Evolutionary conservation across 2,797 vertebrate species (phyloP).

Genomic region (Manis crassicaudata): DNA sequence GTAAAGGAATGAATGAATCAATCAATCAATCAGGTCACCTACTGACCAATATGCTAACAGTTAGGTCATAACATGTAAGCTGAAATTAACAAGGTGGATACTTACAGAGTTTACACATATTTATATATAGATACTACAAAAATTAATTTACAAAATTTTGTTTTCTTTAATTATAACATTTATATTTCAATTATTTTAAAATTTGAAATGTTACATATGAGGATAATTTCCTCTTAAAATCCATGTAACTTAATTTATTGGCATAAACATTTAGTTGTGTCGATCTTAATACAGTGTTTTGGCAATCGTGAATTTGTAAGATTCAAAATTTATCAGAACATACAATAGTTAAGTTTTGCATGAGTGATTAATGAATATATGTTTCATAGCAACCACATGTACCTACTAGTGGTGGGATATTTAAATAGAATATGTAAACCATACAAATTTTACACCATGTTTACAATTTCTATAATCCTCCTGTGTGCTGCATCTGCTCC

Average conservation of each 20-base stretch:
- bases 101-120: background rate
- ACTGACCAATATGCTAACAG: background rate
- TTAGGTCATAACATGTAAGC: background rate
- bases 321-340: conserved; percentile 68
- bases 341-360: conserved; percentile 67
- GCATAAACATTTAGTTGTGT: conserved; percentile 71
- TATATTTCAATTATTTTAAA: background rate
- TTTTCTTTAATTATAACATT: background rate
- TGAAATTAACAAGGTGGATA: background rate
- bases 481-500: background rate
- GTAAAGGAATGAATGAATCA: background rate
- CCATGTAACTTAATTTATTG: conserved; percentile 63
- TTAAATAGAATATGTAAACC: conserved; percentile 71
- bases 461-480: background rate
- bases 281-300: conserved; percentile 50
- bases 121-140: background rate
- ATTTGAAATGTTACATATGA: background rate
- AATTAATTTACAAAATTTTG: background rate
- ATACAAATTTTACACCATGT: conserved; percentile 21
- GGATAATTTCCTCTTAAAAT: background rate
- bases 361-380: conserved; percentile 67
- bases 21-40: background rate
- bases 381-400: conserved; percentile 63
- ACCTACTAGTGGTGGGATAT: conserved; percentile 53
- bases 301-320: conserved; percentile 71